Evolutionary conservation across 1,140 invertebrate species (phyloP), one percentile per base, ranked within the genome.

Genomic region (Augochlora pura): DNA sequence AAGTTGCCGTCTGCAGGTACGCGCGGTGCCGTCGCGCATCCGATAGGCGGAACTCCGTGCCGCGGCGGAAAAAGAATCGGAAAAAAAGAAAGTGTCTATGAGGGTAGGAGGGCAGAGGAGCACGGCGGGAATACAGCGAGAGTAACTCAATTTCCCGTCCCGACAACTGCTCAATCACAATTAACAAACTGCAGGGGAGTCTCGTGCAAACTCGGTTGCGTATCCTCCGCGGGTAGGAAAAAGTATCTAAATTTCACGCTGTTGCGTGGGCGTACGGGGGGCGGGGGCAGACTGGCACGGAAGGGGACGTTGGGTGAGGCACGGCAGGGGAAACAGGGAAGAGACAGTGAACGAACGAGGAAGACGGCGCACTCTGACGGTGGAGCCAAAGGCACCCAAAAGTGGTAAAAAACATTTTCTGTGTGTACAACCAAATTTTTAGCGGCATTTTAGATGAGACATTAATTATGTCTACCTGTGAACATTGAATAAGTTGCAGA

Each of bases 101-200:
- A 57, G n/a, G 4, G 39, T 52, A 39, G 54, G n/a, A 9, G 42
- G 42, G 6, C 42, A 7, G 42, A 38, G 16, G 64, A 39, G 32
- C 60, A 32, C 10, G 54, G 79, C 42, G 76, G 86, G 86, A 88
- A 75, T 72, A 77, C 46, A 89, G 82, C 84, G 81, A 69, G 83
- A 86, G 77, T 90, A 90, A 91, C 80, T 90, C 86, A 88, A 90
- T 91, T 89, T 88, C 78, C 77, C 76, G 72, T n/a, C 87, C 71
- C 87, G 86, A 88, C 88, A 91, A 88, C 86, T 88, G 88, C 86
- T 90, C 87, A 87, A 87, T 90, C 83, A 88, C 87, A 90, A 90
- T 91, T 91, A 91, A 91, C 88, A 87, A 87, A 90, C 86, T 87
- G 78, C 81, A 79, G 57, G 63, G 68, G 76, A 69, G 52, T 52